A percentile compares a stretch with the other conserved stretches of the same genome.
These are phyloP conservation scores for Ginglymostoma cirratum DNA, from an alignment of 2,113 vertebrate species.

Conservation along the genomic window DNA sequence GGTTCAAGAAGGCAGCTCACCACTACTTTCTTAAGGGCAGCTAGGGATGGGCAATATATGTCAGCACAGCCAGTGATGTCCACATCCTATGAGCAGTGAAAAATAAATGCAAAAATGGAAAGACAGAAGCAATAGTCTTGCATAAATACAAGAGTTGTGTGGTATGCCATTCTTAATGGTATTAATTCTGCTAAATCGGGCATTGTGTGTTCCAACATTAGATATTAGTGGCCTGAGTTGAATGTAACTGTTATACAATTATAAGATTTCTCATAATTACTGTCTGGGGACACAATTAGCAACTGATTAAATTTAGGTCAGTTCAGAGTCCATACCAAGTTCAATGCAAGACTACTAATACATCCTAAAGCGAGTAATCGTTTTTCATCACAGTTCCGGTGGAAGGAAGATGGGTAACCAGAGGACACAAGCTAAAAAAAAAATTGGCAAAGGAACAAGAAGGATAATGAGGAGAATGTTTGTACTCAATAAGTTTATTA, in stretches of 20 bases:
- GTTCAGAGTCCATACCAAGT: neutral
- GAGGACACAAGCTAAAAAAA: neutral
- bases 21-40: no score
- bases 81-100: no score
- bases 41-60: no score
- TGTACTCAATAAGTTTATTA: neutral
- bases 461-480: neutral
- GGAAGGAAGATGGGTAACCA: neutral
- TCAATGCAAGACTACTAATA: neutral
- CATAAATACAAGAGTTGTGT: neutral
- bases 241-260: neutral
- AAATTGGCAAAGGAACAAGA: neutral
- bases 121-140: no score
- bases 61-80: no score
- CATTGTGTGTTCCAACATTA: neutral
- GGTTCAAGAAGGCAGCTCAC: no score
- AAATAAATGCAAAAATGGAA: neutral
- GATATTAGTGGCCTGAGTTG: neutral
- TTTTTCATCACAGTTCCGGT: neutral
- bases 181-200: neutral
- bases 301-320: slow-evolving; percentile 17
- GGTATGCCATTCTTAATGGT: neutral
- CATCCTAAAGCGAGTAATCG: neutral
- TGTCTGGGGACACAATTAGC: slow-evolving; percentile 24
- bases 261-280: neutral